These are phyloP conservation scores for Halcyon leucocephala DNA, from an alignment of 2,797 vertebrate genomes.

Conservation along the genomic window DNA sequence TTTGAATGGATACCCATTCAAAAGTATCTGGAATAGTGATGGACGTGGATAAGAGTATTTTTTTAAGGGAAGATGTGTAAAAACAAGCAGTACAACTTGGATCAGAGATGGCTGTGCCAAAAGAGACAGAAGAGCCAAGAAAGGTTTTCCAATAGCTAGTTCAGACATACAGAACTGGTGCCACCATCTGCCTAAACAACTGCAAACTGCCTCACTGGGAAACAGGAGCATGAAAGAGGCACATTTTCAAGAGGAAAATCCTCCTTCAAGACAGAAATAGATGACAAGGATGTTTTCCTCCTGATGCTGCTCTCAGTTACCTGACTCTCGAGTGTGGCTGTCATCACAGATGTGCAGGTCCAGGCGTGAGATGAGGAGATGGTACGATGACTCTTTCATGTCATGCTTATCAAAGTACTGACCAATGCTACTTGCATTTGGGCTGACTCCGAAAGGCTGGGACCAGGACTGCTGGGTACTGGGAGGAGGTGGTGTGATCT, in stretches of 20 bases:
- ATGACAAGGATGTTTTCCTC: background rate
- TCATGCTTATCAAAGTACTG: constrained; percentile 94
- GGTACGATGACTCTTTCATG: constrained; percentile 97
- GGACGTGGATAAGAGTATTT: background rate
- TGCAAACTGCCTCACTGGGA: background rate
- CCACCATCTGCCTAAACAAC: background rate
- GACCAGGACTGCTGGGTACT: constrained; percentile 88
- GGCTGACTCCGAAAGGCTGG: constrained; percentile 78
- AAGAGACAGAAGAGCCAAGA: background rate
- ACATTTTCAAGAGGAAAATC: background rate
- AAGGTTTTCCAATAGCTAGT: background rate
- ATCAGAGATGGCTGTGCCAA: background rate
- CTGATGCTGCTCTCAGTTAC: constrained; percentile 61
- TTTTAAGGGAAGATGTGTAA: background rate
- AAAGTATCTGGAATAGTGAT: background rate
- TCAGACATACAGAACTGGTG: background rate
- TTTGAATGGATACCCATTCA: no score
- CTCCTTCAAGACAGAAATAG: background rate
- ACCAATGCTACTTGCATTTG: constrained; percentile 83
- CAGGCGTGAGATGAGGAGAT: constrained; percentile 94
- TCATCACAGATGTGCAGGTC: constrained; percentile 97
- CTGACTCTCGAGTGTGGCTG: constrained; percentile 86
- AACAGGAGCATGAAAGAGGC: background rate
- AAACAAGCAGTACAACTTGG: background rate
- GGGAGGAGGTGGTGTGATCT: constrained; percentile 90